Base-by-base conservation (phyloP, 2,888 invertebrate genomes). In the Philopedon plagiatum region DNA sequence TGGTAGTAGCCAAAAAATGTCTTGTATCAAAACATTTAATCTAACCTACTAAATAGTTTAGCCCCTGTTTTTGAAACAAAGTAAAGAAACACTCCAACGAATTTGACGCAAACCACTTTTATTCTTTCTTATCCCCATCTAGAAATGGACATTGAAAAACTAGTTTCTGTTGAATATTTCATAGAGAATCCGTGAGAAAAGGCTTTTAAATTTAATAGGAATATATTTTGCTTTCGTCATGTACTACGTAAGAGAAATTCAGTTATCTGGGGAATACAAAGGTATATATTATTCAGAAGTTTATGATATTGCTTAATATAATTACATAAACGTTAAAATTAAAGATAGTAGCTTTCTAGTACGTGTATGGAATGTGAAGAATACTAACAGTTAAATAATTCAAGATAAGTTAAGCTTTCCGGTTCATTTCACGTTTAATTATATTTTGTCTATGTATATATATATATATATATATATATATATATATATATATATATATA, bases 181-280 rank as follows among this genome's bases (percentile, higher is more conserved):
- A 62, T 68, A 68, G 51, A 61, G 61, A 21, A 32, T 56, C 63
- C 46, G 39, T 54, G 69, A 63, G 63, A 57, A 51, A 61, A 61
- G 61, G 69, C 69, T 69, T 69, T 69, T 69, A 61, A 69, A 69
- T 69, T 65, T 71, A 65, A 71, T 65, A 70, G 58, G 63, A 70
- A 70, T 68, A 68, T 49, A 68, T 68, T 68, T 68, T 26, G 54
- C 34, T 49, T 62, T 26, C 46, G 32, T 51, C 62, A 21, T 46
- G 32, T 44, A 32, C 46, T 32, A 44, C 9, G 21, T 46, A 62
- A 62, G 19, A 46, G 34, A 21, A 49, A 62, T 62, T 62, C 46
- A 46, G 49, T 62, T 62, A 62, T 62, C 62, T 62, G 13, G 19
- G n/a, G 49, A 49, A 62, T 62, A 62, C 32, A 44, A 62, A 46